A percentile compares a stretch with the other conserved stretches of the same genome.
Evolutionary conservation across 2,888 invertebrate species (phyloP).

Genomic region (Apocheima hispidaria): DNA sequence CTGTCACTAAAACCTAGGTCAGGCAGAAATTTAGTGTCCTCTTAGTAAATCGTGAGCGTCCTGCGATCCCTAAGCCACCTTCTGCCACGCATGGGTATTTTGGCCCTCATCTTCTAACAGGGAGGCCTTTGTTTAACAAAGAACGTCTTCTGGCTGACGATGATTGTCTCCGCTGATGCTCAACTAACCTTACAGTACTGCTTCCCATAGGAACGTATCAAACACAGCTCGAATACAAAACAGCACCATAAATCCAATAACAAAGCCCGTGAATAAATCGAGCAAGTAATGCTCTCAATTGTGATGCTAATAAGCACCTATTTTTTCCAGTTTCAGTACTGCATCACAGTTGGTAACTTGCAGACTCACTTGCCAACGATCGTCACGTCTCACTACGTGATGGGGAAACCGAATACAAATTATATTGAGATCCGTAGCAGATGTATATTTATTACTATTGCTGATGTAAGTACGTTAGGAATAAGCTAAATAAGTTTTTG

Average conservation of each 20-base stretch:
- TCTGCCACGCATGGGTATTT: no score
- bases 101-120: no score
- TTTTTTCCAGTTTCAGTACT: conserved; percentile 19
- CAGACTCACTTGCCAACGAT: conserved; percentile 34
- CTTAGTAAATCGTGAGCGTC: no score
- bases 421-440: conserved; percentile 32
- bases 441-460: conserved; percentile 32
- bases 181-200: no score
- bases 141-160: no score
- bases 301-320: conserved; percentile 15
- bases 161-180: no score
- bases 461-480: conserved; percentile 12
- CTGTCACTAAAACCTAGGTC: no score
- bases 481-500: no score
- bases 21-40: no score
- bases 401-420: conserved; percentile 35
- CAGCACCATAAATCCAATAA: conserved; percentile 3
- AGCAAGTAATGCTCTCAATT: conserved; percentile 14
- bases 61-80: no score
- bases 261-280: conserved; percentile 17
- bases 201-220: background rate
- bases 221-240: conserved; percentile 3
- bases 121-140: no score
- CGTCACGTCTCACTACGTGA: conserved; percentile 45
- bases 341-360: conserved; percentile 18